A percentile compares a stretch with the other conserved stretches of the same genome.
Evolutionary conservation across 1,140 invertebrate species (phyloP).

Genomic region (Bombus haemorrhoidalis): DNA sequence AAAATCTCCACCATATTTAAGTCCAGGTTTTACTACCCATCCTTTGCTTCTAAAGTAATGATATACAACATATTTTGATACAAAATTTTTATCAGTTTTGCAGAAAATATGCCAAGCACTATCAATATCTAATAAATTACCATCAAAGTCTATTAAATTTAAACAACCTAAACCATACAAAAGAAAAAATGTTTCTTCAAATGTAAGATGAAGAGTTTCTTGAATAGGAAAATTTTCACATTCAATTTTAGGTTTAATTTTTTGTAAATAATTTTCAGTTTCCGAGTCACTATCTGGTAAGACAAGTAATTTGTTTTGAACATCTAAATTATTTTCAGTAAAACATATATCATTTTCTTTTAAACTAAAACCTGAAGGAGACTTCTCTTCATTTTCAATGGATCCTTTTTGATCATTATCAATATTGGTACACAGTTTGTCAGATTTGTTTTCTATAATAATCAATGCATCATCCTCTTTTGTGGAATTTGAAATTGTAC

Average conservation of each 20-base stretch:
- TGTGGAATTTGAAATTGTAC: constrained; percentile 72
- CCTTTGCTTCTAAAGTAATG: constrained; percentile 94
- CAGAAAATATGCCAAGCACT: constrained; percentile 87
- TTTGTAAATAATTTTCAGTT: constrained; percentile 85
- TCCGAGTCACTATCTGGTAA: constrained; percentile 87
- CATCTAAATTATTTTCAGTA: constrained; percentile 76
- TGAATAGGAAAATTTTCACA: constrained; percentile 84
- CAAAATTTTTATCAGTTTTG: constrained; percentile 85
- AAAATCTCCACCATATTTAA: constrained; percentile 95
- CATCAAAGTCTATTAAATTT: constrained; percentile 84
- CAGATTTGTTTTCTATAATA: constrained; percentile 60
- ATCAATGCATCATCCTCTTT: constrained; percentile 76
- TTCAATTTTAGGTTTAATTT: constrained; percentile 84
- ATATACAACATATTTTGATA: constrained; percentile 91
- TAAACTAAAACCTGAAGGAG: constrained; percentile 59
- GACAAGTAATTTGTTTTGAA: constrained; percentile 83
- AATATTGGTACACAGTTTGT: constrained; percentile 67
- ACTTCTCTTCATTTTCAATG: constrained; percentile 17
- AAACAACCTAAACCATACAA: constrained; percentile 89
- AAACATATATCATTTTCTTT: constrained; percentile 44
- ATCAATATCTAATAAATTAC: constrained; percentile 83
- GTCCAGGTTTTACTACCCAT: constrained; percentile 94
- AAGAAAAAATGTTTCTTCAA: constrained; percentile 93
- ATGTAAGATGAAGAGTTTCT: constrained; percentile 86
- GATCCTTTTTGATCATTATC: constrained; percentile 12